Evolutionary conservation across 2,797 vertebrate genomes (phyloP).

Genomic region (Mormyrus proboscirostris): DNA sequence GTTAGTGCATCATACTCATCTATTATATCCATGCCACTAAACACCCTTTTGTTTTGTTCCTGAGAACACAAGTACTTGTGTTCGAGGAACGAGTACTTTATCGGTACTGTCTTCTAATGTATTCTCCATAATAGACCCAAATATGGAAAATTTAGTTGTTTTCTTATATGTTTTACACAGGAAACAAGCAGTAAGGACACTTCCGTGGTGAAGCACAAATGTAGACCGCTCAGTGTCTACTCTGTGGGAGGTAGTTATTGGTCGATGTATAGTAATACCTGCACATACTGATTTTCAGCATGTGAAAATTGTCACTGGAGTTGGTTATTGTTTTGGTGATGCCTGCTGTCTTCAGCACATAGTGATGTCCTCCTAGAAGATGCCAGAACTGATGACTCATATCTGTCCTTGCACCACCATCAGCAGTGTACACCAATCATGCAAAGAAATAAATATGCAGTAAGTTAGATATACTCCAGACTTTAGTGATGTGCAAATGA

Average conservation of each 20-base stretch:
- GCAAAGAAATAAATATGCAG: conserved; percentile 50
- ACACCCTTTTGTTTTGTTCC: background rate
- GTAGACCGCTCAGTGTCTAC: conserved; percentile 12
- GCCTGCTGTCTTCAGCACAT: conserved; percentile 19
- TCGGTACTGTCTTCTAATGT: background rate
- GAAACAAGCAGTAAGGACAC: background rate
- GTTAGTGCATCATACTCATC: conserved; percentile 32
- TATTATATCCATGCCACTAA: background rate
- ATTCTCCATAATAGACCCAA: background rate
- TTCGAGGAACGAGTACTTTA: background rate
- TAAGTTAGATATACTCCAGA: conserved; percentile 27
- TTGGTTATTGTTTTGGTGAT: background rate
- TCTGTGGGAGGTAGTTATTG: conserved; percentile 43
- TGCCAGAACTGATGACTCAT: conserved; percentile 25
- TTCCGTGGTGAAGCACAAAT: background rate
- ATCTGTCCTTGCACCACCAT: conserved; percentile 35
- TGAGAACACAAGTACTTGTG: background rate
- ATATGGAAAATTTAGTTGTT: background rate
- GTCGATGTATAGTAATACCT: background rate
- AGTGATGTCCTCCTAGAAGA: conserved; percentile 29
- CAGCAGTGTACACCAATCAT: conserved; percentile 37
- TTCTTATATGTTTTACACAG: background rate
- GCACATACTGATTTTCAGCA: background rate
- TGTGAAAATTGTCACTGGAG: background rate
- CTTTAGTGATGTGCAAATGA: background rate